These are phyloP conservation scores for Pangasius djambal DNA, from an alignment of 2,797 vertebrate genomes.

Conservation along the genomic window DNA sequence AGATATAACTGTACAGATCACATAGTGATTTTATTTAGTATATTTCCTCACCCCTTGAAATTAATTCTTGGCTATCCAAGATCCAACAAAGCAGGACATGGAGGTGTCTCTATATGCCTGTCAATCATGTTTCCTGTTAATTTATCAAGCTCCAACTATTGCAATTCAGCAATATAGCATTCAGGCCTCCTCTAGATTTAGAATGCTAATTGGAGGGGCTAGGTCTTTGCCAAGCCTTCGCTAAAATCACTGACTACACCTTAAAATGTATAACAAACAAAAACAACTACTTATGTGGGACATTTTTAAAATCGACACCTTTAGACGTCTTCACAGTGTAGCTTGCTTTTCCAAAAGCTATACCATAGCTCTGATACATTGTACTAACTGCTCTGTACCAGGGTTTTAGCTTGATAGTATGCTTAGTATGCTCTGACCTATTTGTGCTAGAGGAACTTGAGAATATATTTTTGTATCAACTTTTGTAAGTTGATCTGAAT, in stretches of 20 bases:
- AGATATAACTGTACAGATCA: not conserved
- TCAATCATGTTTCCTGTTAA: not conserved
- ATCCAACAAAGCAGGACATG: not conserved
- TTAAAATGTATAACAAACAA: not conserved
- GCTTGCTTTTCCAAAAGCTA: not conserved
- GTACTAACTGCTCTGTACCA: not conserved
- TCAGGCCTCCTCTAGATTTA: not conserved
- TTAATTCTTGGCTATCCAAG: not conserved
- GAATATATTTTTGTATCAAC: not conserved
- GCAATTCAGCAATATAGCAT: not conserved
- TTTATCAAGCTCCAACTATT: not conserved
- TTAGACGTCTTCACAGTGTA: not conserved
- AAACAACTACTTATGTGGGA: not conserved
- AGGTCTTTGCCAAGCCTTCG: not conserved
- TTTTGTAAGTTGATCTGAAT: not conserved
- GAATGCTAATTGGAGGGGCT: not conserved
- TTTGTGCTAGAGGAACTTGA: not conserved
- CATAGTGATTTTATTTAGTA: not conserved
- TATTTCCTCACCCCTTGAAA: not conserved
- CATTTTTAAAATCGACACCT: not conserved
- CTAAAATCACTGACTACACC: not conserved
- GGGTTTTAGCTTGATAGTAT: not conserved
- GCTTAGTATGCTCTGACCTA: not conserved
- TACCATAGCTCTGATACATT: not conserved
- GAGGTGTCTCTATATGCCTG: not conserved